Evolutionary conservation across 2,113 vertebrate genomes (phyloP).

Genomic region (Clarias gariepinus): DNA sequence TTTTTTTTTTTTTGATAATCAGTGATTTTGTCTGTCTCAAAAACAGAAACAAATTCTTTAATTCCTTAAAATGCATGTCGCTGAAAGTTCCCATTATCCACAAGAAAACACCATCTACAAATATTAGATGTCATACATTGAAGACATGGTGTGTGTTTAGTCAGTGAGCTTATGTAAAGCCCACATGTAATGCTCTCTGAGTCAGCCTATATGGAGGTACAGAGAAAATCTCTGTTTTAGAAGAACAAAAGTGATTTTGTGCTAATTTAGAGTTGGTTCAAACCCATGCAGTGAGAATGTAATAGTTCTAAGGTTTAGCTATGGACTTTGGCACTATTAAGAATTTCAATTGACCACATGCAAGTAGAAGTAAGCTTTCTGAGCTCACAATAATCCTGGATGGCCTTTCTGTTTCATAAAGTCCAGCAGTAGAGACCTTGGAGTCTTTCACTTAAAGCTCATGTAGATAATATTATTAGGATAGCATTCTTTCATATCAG

Average conservation of each 20-base stretch:
- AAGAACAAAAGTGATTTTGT: neutral
- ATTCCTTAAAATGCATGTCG: neutral
- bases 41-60: neutral
- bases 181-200: neutral
- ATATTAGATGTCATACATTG: neutral
- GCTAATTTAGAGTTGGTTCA: neutral
- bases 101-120: neutral
- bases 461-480: too few relatives aligned
- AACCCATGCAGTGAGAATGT: too few relatives aligned
- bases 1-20: neutral
- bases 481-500: too few relatives aligned
- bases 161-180: neutral
- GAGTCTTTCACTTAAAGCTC: too few relatives aligned
- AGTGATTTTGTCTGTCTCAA: neutral
- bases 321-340: neutral
- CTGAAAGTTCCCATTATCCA: neutral
- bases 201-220: neutral
- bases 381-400: too few relatives aligned
- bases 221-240: neutral
- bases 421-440: too few relatives aligned
- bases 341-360: too few relatives aligned
- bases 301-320: neutral
- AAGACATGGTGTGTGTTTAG: constrained; percentile 5
- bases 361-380: too few relatives aligned
- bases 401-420: too few relatives aligned